These are phyloP conservation scores for Fistularia commersonii DNA, from an alignment of 2,797 vertebrate species.

Conservation along the genomic window DNA sequence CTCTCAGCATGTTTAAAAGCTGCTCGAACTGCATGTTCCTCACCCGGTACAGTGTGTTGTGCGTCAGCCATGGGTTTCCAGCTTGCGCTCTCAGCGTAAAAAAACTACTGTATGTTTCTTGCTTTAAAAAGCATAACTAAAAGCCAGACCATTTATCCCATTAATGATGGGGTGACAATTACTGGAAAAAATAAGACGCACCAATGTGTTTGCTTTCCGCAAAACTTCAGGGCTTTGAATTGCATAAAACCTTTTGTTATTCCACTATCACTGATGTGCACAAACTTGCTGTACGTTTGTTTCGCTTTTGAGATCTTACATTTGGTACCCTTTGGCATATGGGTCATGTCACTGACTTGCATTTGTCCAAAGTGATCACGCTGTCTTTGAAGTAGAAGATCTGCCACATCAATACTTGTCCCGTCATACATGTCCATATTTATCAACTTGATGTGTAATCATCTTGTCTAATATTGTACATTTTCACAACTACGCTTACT, in stretches of 20 bases:
- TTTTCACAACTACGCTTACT: no score
- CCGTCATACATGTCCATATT: no score
- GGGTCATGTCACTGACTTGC: conserved; percentile 3
- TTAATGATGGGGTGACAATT: no score
- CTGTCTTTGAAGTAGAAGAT: conserved; percentile 3
- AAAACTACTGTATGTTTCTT: conserved; percentile 18
- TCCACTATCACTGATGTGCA: conserved; percentile 14
- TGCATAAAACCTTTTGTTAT: conserved; percentile 10
- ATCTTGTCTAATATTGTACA: no score
- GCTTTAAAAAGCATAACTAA: conserved; percentile 16
- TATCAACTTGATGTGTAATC: no score
- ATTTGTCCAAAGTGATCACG: conserved; percentile 7
- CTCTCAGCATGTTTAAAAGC: conserved; percentile 48
- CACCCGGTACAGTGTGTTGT: conserved; percentile 48
- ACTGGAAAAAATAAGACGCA: no score
- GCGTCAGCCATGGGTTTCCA: conserved; percentile 27
- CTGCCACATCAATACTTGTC: background rate
- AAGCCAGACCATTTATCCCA: background rate
- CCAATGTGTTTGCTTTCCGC: no score
- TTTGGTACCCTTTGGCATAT: conserved; percentile 7
- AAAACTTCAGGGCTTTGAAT: background rate
- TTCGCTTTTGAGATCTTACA: conserved; percentile 13
- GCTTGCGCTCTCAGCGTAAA: conserved; percentile 34
- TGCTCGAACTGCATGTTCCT: conserved; percentile 62
- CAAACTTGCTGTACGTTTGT: conserved; percentile 9